Conservation (phyloP, 2,797 vertebrate genomes). For the Scarus forsteni region DNA sequence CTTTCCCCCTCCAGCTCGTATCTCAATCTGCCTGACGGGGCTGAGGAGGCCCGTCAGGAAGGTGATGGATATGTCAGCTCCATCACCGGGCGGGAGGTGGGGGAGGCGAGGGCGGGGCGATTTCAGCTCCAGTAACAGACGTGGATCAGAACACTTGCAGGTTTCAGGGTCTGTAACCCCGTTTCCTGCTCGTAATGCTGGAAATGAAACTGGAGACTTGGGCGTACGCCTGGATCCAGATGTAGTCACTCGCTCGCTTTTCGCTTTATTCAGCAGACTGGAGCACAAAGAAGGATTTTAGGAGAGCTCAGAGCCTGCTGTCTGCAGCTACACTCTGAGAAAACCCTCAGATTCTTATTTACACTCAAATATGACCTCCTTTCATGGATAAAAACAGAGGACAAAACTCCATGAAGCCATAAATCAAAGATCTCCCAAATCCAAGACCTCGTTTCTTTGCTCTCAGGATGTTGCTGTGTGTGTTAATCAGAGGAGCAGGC, state of each 20-base stretch:
- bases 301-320: not conserved
- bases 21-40: slow-evolving; percentile 40
- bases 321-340: not conserved
- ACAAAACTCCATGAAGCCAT: too few relatives aligned
- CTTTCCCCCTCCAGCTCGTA: slow-evolving; percentile 35
- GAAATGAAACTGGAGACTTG: slow-evolving; percentile 64
- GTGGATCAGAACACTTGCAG: slow-evolving; percentile 36
- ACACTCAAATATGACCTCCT: too few relatives aligned
- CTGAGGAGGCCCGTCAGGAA: slow-evolving; percentile 37
- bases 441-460: too few relatives aligned
- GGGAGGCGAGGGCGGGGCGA: not conserved
- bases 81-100: not conserved
- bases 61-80: slow-evolving; percentile 36
- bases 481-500: too few relatives aligned
- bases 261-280: slow-evolving; percentile 8
- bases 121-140: slow-evolving; percentile 25
- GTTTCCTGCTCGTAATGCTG: slow-evolving; percentile 55
- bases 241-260: slow-evolving; percentile 38
- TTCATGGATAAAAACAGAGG: too few relatives aligned
- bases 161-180: slow-evolving; percentile 43
- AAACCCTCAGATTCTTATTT: not conserved
- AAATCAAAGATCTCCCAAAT: too few relatives aligned
- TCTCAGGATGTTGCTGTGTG: too few relatives aligned
- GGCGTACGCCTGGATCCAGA: slow-evolving; percentile 61
- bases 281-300: slow-evolving; percentile 31